Base-by-base conservation (phyloP, 2,113 vertebrate species). In the Melanerpes aurifrons region DNA sequence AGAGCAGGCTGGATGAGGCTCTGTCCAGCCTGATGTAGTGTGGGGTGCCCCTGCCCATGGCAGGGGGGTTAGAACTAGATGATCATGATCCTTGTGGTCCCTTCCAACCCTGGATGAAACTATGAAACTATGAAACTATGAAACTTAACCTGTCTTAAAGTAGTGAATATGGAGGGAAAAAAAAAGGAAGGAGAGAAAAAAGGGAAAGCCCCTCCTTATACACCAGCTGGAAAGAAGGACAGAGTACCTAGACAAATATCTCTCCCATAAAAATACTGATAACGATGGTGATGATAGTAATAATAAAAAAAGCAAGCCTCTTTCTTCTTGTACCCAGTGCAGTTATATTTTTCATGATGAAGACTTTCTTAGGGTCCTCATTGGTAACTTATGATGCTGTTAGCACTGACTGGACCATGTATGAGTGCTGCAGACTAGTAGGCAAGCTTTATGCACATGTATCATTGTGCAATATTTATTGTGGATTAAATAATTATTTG, bases 401-500 rank as follows among this genome's bases (percentile, higher is more conserved):
- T 83, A 40, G 16, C n/a, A 20, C 15, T 68, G 61, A 86, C 19
- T 16, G 12, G n/a, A 35, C 14, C 10, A 35, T 2, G 0, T 25
- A 12, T 31, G 5, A 0, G 9, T 61, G 7, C 21, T 85, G 8
- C 37, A 91, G 31, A 25, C 9, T 69, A 67, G 6, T 47, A 75
- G 32, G 64, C 35, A 69, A n/a, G 0, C 0, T 40, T 79, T 66
- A 2, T 64, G 5, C 18, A 54, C n/a, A 0, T 18, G 14, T 67
- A 35, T 82, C 35, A 32, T 48, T 72, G 21, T 43, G 8, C 17
- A 64, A 43, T 63, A 78, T 59, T 70, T 82, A 20, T 47, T 61
- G 12, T 43, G 16, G 31, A 50, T 57, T 85, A 85, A 91, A 71
- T 56, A 59, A 16, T 64, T 72, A 35, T 28, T 24, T 86, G 5